Evolutionary conservation across 2,797 vertebrate genomes (phyloP).

Genomic region (Oreortyx pictus): DNA sequence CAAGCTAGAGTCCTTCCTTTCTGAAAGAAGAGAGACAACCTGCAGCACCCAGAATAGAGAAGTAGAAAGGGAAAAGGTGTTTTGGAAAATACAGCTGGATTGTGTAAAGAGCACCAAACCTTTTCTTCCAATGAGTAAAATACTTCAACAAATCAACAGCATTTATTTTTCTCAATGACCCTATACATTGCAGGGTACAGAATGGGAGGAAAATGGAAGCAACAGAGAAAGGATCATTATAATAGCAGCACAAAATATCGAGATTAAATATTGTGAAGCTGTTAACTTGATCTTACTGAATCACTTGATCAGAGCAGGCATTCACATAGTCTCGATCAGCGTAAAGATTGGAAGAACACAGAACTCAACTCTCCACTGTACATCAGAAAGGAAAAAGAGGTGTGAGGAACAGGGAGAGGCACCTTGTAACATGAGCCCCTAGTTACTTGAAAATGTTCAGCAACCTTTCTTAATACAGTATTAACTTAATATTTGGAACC

Average conservation of each 20-base stretch:
- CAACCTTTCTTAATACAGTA: background rate
- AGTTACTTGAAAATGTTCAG: background rate
- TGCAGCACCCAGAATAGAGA: background rate
- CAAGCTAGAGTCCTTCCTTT: background rate
- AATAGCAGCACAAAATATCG: background rate
- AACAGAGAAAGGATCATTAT: background rate
- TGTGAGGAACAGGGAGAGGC: rapidly evolving
- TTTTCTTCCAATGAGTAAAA: background rate
- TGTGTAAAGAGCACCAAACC: background rate
- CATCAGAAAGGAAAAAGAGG: background rate
- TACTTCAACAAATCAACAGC: background rate
- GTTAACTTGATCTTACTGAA: background rate
- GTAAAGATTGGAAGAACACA: background rate
- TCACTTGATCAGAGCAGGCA: background rate
- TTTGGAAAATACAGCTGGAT: background rate
- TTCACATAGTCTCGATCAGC: background rate
- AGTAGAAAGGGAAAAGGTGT: background rate
- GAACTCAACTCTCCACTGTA: background rate
- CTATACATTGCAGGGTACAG: rapidly evolving
- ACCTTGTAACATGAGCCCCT: background rate
- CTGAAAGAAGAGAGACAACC: background rate
- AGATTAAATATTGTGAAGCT: background rate
- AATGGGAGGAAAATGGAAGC: background rate
- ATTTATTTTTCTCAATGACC: background rate
- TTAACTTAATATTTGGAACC: background rate